Conservation (phyloP, 2,888 invertebrate species). For the Thysanoteuthis rhombus region DNA sequence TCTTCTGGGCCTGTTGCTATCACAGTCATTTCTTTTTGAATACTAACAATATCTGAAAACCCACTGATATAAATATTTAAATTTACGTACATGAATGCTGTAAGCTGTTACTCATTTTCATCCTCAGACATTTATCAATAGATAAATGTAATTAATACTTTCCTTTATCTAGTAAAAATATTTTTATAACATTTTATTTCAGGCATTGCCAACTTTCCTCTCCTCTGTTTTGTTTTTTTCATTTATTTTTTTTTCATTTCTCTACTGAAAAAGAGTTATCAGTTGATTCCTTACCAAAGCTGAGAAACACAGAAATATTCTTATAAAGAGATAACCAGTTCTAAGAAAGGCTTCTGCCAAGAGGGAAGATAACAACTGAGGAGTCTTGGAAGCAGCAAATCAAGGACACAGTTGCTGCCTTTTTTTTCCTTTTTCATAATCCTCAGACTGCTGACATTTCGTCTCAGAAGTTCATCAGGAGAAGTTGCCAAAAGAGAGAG, state of each 20-base stretch:
- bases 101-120: neutral
- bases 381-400: neutral
- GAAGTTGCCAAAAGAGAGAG: neutral
- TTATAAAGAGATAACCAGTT: neutral
- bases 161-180: neutral
- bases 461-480: neutral
- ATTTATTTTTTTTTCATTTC: neutral
- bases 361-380: neutral
- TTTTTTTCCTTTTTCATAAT: neutral
- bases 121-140: neutral
- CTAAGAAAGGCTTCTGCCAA: neutral
- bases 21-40: too few relatives aligned
- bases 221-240: too few relatives aligned
- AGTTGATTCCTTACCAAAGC: neutral
- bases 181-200: neutral
- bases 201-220: too few relatives aligned
- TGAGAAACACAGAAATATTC: neutral
- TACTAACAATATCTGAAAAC: neutral
- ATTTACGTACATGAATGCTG: neutral
- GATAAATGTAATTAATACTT: neutral
- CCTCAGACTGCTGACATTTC: neutral
- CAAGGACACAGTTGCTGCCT: neutral
- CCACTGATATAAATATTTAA: neutral
- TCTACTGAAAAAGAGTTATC: neutral
- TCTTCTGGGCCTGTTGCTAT: too few relatives aligned